Evolutionary conservation across 1,140 invertebrate species (phyloP), one percentile per base, ranked within the genome.

Genomic region (Procambarus virginalis): DNA sequence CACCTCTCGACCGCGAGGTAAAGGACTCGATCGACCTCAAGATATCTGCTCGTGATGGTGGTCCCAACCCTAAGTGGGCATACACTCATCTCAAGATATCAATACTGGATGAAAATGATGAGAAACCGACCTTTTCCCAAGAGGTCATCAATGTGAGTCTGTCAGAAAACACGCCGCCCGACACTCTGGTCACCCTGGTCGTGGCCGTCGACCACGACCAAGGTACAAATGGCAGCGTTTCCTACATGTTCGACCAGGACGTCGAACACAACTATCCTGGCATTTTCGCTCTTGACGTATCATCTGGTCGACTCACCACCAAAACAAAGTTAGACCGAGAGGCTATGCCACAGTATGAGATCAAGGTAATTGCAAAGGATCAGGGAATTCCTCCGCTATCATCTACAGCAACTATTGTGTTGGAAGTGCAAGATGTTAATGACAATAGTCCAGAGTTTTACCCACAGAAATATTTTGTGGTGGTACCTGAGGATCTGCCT

Each of bases 51-150:
- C 94, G 96, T 90, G 97, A 98, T 93, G 97, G 97, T 2, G 97
- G 97, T 0, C 97, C 97, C 0, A 98, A 97, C 94, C 97, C 97
- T 0, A 98, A 97, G 93, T 97, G 96, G 95, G 97, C 97, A 0
- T 96, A 97, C 90, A 97, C 97, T 0, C 96, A 97, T 93, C 93
- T 99, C 0, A 97, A 97, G 94, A 96, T 99, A 2, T 98, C 97
- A 6, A 96, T 99, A 84, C 94, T 98, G n/a, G 98, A 99, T 94
- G 97, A 98, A 94, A 99, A 99, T 94, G 98, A 99, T 93, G 98
- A 99, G 94, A 96, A 96, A 22, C 98, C 98, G 0, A 94, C 95
- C 91, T 99, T 99, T 93, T 95, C 96, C 0, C 87, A 92, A 46
- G 96, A 97, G 92, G 93, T 95, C 79, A 95, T 98, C 12, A 96